phyloP scores from a whole-genome alignment of 2,888 invertebrate genomes.

The Caenorhabditis sp. region DNA sequence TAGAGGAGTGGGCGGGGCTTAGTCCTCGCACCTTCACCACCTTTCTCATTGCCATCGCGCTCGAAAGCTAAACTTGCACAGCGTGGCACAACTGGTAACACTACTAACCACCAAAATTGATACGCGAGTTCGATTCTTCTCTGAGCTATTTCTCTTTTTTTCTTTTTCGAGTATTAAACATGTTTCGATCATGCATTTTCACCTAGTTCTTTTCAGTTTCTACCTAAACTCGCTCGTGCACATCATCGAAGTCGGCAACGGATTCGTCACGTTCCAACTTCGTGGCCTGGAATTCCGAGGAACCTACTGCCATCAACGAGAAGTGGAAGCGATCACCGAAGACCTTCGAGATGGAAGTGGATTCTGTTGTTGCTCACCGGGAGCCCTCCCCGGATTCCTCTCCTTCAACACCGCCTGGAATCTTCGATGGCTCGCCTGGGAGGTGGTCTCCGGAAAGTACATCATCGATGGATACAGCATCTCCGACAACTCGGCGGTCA shows the following conservation, averaged over 20 bases:
- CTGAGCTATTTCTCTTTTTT: no score
- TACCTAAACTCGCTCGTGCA: constrained; percentile 98
- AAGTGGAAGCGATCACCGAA: constrained; percentile 98
- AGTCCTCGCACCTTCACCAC: no score
- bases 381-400: constrained; percentile 89
- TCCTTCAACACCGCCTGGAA: constrained; percentile 98
- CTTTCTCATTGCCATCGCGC: no score
- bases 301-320: constrained; percentile 98
- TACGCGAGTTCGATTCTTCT: no score
- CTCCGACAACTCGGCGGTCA: constrained; percentile 96
- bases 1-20: no score
- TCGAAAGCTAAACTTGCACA: no score
- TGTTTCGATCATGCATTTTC: background rate
- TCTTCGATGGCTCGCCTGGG: constrained; percentile 86
- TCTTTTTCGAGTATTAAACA: no score
- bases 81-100: no score
- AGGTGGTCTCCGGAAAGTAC: constrained; percentile 94
- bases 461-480: constrained; percentile 99
- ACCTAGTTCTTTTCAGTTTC: constrained; percentile 86
- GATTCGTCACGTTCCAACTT: constrained; percentile 97
- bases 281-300: constrained; percentile 96
- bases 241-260: constrained; percentile 97
- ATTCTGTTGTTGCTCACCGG: constrained; percentile 94
- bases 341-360: constrained; percentile 96
- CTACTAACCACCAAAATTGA: no score